Conservation (phyloP, 2,797 vertebrate species). For the Ciconia nigra region DNA sequence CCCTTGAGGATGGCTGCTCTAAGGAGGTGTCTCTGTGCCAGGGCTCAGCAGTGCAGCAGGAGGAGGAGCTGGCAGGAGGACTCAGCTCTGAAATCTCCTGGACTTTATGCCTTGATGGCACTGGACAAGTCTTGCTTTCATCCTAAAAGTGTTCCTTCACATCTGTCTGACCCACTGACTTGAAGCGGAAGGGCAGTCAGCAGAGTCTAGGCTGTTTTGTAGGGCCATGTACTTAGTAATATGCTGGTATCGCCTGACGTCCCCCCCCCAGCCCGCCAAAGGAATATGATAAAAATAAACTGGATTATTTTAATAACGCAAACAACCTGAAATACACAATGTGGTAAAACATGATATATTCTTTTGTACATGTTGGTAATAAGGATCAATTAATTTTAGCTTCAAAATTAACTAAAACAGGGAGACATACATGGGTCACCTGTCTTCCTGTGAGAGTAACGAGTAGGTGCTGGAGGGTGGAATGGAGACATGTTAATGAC, state of each 20-base stretch:
- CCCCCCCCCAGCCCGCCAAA: fast-evolving
- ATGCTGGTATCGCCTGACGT: not conserved
- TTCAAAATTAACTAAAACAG: not conserved
- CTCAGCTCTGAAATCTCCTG: not conserved
- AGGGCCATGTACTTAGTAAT: not conserved
- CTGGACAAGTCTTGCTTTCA: not conserved
- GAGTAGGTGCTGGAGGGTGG: not conserved
- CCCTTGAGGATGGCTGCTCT: not conserved
- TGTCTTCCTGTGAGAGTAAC: not conserved
- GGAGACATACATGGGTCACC: not conserved
- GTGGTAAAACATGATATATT: not conserved
- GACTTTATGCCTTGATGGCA: not conserved
- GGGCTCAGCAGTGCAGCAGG: not conserved
- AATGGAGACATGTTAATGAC: not conserved
- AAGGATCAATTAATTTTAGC: not conserved
- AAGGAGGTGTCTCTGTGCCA: not conserved
- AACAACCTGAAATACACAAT: not conserved
- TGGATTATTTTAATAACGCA: not conserved
- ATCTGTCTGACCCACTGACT: not conserved
- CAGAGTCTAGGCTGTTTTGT: not conserved
- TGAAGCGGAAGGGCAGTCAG: not conserved
- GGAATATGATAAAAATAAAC: not conserved
- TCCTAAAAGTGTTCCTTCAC: not conserved
- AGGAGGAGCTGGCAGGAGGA: not conserved
- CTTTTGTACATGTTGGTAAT: not conserved